These are phyloP conservation scores for Keiferia lycopersicella DNA, from an alignment of 2,888 invertebrate genomes.

Conservation along the genomic window DNA sequence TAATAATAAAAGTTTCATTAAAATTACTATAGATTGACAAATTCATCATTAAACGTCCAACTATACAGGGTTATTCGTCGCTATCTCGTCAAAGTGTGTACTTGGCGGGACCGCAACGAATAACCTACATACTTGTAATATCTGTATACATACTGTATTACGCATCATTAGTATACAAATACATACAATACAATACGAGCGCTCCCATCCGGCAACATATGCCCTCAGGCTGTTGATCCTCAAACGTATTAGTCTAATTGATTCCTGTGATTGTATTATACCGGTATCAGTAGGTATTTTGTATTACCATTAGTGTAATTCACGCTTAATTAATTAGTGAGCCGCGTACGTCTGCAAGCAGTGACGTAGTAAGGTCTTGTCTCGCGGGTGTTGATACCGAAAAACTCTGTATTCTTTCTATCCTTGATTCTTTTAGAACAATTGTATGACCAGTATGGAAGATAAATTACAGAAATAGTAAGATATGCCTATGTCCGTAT, in stretches of 20 bases:
- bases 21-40: no score
- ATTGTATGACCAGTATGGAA: no score
- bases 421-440: no score
- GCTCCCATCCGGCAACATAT: conserved; percentile 27
- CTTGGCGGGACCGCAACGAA: no score
- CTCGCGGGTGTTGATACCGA: no score
- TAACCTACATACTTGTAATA: background rate
- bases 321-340: conserved; percentile 16
- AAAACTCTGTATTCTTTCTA: no score
- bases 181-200: conserved; percentile 37
- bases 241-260: conserved; percentile 21
- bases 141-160: background rate
- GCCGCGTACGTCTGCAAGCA: background rate
- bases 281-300: conserved; percentile 20
- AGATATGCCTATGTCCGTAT: no score
- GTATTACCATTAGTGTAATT: conserved; percentile 25
- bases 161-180: background rate
- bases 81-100: no score
- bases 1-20: no score
- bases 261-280: conserved; percentile 15
- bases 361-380: background rate
- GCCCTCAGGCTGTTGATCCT: conserved; percentile 19
- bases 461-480: no score
- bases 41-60: no score
- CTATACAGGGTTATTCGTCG: no score